These are phyloP conservation scores for Sandelia bainsii DNA, from an alignment of 2,797 vertebrate genomes.

Conservation along the genomic window DNA sequence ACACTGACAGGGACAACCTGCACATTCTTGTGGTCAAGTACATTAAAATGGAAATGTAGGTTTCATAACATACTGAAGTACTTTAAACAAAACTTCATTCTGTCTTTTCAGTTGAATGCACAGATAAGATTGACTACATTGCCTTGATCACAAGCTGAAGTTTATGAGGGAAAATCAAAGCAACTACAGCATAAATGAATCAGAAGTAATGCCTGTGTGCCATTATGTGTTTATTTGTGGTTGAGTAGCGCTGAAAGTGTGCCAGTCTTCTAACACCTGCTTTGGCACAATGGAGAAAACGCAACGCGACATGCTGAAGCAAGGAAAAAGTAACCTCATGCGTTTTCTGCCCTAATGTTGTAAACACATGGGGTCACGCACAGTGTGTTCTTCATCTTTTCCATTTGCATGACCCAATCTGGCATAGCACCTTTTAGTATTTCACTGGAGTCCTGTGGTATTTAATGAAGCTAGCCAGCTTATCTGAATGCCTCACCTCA, in stretches of 20 bases:
- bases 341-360: slow-evolving; percentile 34
- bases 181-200: slow-evolving; percentile 11
- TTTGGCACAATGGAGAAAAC: slow-evolving; percentile 40
- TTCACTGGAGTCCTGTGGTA: slow-evolving; percentile 17
- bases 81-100: background rate
- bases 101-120: slow-evolving; percentile 24
- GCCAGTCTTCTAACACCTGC: background rate
- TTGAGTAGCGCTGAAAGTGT: slow-evolving; percentile 10
- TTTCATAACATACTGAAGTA: background rate
- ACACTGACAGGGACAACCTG: background rate
- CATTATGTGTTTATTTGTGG: slow-evolving; percentile 21
- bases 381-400: slow-evolving; percentile 58
- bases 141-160: slow-evolving; percentile 9
- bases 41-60: too few relatives aligned
- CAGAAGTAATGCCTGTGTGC: slow-evolving; percentile 10
- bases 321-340: slow-evolving; percentile 52
- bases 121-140: background rate
- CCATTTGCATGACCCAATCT: slow-evolving; percentile 49
- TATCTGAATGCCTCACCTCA: slow-evolving; percentile 42
- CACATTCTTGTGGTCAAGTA: background rate
- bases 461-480: slow-evolving; percentile 30
- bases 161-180: slow-evolving; percentile 9
- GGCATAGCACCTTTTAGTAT: slow-evolving; percentile 45
- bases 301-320: slow-evolving; percentile 20
- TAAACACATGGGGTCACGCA: slow-evolving; percentile 59